Evolutionary conservation across 2,113 vertebrate genomes (phyloP), one percentile per base, ranked within the genome.

Genomic region (Podilymbus podiceps): DNA sequence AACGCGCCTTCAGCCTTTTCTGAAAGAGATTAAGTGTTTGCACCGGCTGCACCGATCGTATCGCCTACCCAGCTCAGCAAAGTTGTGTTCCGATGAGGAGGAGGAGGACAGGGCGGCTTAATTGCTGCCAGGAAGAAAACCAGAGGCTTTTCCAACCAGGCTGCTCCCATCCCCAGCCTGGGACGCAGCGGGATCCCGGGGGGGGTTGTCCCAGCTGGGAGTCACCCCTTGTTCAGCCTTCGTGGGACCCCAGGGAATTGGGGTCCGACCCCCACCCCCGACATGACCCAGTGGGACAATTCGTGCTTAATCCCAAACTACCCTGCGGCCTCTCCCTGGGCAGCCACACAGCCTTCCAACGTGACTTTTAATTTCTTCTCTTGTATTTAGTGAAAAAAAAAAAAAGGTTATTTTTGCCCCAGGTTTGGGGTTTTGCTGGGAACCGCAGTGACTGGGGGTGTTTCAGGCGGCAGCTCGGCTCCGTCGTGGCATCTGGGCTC

Each of bases 311-410:
- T 11, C 14, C 30, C 4, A 3, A 67, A 21, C 11, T 21, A 42
- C 25, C 11, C 40, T 11, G 8, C 47, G n/a, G 76, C 38, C 8
- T 2, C 49, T 27, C 59, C 30, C 22, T 40, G 56, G 59, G 63
- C n/a, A 77, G 42, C n/a, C 56, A 8, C 14, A 5, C 18, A 47
- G 7, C 44, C 23, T 42, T 55, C 49, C 35, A 21, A 46, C 12
- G 20, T 0, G 6, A 27, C 27, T 67, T 44, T 22, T 8, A 0
- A 9, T 8, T 0, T 8, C 12, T 13, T 4, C 14, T 20, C 33
- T 53, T 15, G 2, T 8, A 22, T 56, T 89, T 38, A 44, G 44
- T 55, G 73, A 24, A 77, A 83, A 94, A 92, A 6, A 4, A 77
- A 83, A 94, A 92, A 6, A 4, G 2, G 5, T 4, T 33, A 10